Base-by-base conservation (phyloP, 2,888 invertebrate genomes). In the Malthinus flaveolus region DNA sequence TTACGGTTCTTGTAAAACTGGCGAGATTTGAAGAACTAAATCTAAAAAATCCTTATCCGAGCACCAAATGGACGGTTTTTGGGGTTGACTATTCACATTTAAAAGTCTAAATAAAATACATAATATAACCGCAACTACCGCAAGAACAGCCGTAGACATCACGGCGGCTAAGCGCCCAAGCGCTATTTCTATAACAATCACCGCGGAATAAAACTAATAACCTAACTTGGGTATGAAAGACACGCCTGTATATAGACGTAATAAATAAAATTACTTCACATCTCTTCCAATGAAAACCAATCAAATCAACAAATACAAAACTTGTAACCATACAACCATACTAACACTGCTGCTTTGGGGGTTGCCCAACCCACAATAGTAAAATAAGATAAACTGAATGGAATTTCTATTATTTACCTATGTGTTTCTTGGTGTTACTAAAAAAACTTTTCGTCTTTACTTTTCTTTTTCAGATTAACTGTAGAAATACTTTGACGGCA, bases 111-210 rank as follows among this genome's bases (percentile, higher is more conserved):
- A 92, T 66, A 93, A 83, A 72, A 92, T 85, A 79, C 91, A 91
- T 62, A 93, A 81, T 71, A 93, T 88, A 61, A 93, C 90, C 64
- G 92, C 93, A 68, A 92, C 81, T 59, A 89, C 87, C 62, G 91
- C 91, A 70, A 93, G 80, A 67, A 91, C 82, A 62, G 91, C 91
- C 64, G 92, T 90, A 71, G 91, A 91, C 92, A 92, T 92, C 64
- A 68, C 70, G 66, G 68, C 68, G 65, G 66, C 63, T 33, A 67
- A 66, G 62, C 68, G 68, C 68, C 66, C 64, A 37, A 68, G 63
- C 31, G 60, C 55, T 50, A 51, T 51, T 60, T 65, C 67, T 56
- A 64, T 36, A 53, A 66, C 64, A 47, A 67, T 64, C 67, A 69
- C 51, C 37, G 49, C 58, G 57, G 42, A 23, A 23, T 23, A 36